A percentile compares a stretch with the other conserved stretches of the same genome.
phyloP scores from a whole-genome alignment of 2,113 vertebrate genomes.

The Leucopsar rothschildi region DNA sequence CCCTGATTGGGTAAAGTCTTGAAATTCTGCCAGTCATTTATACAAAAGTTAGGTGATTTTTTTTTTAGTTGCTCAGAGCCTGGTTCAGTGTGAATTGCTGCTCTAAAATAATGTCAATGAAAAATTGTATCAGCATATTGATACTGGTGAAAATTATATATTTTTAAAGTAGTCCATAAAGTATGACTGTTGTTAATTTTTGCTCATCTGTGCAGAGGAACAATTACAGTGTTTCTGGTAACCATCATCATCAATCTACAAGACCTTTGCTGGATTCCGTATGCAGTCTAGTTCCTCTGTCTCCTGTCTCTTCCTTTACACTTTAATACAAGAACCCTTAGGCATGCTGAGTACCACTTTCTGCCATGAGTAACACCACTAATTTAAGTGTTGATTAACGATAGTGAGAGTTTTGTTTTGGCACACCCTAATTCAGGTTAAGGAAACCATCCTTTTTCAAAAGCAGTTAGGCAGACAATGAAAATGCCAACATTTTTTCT shows the following conservation, averaged over 20 bases:
- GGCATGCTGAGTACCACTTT: not conserved
- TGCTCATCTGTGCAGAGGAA: not conserved
- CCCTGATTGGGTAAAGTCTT: not conserved
- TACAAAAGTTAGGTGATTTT: not conserved
- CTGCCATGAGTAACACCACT: not conserved
- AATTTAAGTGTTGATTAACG: not conserved
- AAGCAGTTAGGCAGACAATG: not conserved
- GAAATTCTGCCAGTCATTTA: not conserved
- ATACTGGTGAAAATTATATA: not conserved
- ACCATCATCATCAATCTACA: not conserved
- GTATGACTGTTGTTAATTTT: not conserved
- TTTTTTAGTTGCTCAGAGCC: not conserved
- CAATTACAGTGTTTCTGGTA: not conserved
- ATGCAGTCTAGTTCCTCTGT: not conserved
- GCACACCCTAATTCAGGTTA: not conserved
- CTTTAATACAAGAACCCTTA: not conserved
- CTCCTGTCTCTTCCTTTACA: not conserved
- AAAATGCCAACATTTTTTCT: not conserved
- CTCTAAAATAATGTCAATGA: not conserved
- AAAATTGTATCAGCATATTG: not conserved
- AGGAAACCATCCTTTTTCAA: not conserved
- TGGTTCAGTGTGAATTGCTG: not conserved
- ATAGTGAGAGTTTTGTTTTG: not conserved
- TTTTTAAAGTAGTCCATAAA: not conserved
- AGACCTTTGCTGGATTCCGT: not conserved